These are phyloP conservation scores for Catalaphyllia jardinei DNA, from an alignment of 64 coral and sea anemone genomes.

Conservation along the genomic window DNA sequence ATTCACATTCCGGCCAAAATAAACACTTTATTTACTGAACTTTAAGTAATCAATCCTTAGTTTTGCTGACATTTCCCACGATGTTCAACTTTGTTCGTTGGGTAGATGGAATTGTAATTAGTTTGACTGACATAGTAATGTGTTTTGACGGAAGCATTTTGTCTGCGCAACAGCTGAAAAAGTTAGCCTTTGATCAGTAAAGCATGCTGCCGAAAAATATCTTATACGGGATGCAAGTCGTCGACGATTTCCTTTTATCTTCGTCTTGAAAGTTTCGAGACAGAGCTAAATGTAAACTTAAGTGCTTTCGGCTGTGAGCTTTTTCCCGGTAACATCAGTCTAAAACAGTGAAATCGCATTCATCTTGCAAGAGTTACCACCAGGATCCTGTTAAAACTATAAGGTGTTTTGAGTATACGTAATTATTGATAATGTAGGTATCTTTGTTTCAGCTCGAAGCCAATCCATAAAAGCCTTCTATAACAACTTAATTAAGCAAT, in stretches of 20 bases:
- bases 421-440: too few species aligned
- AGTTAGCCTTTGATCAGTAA: neutral
- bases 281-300: neutral
- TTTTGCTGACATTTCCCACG: neutral
- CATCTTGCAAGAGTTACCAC: too few species aligned
- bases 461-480: too few species aligned
- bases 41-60: neutral
- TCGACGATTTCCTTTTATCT: neutral
- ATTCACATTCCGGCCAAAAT: neutral
- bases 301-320: neutral
- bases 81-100: neutral
- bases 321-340: neutral
- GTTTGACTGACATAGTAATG: neutral
- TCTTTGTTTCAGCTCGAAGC: too few species aligned
- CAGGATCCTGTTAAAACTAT: too few species aligned
- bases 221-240: neutral
- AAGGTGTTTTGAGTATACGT: too few species aligned
- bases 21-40: neutral
- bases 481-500: too few species aligned
- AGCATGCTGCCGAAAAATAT: neutral
- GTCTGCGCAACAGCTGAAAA: slow-evolving; percentile 4
- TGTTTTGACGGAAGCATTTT: neutral
- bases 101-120: neutral
- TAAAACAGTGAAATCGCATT: neutral
- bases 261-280: neutral